Percentiles rank a stretch among this genome's conserved stretches.
phyloP scores from a whole-genome alignment of 2,797 vertebrate genomes.

The Pipistrellus nathusii region DNA sequence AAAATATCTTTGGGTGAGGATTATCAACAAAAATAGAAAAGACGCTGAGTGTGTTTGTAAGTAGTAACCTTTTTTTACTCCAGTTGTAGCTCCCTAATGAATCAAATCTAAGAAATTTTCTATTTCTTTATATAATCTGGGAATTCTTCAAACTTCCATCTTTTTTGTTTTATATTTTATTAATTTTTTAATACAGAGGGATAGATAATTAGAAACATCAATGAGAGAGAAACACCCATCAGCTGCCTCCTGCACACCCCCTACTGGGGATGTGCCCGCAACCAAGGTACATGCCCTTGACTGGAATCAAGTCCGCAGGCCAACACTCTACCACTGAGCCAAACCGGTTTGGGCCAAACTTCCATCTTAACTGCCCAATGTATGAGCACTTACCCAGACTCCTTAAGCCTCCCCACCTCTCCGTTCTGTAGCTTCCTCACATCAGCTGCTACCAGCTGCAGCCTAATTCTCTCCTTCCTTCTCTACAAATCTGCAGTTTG shows the following conservation, averaged over 20 bases:
- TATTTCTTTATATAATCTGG: background rate
- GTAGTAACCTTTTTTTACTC: slow-evolving; percentile 18
- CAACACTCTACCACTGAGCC: too few species aligned
- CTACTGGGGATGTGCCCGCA: too few species aligned
- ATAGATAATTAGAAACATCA: too few species aligned
- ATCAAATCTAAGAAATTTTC: slow-evolving; percentile 61
- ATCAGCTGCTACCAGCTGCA: too few species aligned
- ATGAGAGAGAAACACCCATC: too few species aligned
- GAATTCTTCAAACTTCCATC: background rate
- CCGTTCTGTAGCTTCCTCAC: too few species aligned
- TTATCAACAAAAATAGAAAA: background rate
- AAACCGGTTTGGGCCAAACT: background rate
- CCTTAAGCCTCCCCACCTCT: background rate
- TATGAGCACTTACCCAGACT: background rate
- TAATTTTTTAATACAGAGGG: too few species aligned
- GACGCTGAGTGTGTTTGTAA: background rate
- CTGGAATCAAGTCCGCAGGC: too few species aligned
- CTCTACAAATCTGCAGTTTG: background rate
- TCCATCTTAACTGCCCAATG: background rate
- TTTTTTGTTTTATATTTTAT: too few species aligned
- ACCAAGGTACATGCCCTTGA: too few species aligned
- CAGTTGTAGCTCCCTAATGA: background rate
- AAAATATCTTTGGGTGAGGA: background rate
- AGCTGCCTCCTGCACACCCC: too few species aligned
- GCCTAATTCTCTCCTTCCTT: background rate